These are phyloP conservation scores for Dasypus novemcinctus DNA, from an alignment of 2,113 vertebrate species.

Conservation along the genomic window DNA sequence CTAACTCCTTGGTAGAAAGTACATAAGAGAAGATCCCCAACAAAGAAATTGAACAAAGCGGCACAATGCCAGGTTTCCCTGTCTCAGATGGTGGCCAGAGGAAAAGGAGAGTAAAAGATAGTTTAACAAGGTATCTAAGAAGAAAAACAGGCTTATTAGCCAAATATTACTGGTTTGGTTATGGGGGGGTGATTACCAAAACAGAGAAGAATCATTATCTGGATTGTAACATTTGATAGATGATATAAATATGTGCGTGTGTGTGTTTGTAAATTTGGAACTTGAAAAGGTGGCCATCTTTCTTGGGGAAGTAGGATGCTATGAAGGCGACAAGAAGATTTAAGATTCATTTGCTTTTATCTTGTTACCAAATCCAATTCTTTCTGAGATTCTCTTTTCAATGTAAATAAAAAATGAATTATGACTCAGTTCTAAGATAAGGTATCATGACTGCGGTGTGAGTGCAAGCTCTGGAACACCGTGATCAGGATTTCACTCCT, in stretches of 20 bases:
- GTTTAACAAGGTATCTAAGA: not conserved
- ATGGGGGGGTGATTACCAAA: not conserved
- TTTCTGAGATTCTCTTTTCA: not conserved
- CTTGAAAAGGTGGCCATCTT: not conserved
- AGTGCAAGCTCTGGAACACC: not conserved
- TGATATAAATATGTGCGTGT: not conserved
- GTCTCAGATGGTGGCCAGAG: not conserved
- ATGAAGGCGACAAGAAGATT: not conserved
- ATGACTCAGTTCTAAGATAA: not conserved
- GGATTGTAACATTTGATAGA: not conserved
- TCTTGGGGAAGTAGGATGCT: not conserved
- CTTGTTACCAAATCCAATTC: not conserved
- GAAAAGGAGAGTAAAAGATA: not conserved
- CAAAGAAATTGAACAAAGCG: not conserved
- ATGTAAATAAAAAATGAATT: not conserved
- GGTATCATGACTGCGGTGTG: not conserved
- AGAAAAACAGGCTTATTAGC: not conserved
- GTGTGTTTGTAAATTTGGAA: not conserved
- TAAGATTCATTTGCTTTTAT: not conserved
- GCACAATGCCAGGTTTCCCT: not conserved
- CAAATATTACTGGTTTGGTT: too few species aligned
- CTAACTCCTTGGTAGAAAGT: not conserved
- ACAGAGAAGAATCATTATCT: not conserved
- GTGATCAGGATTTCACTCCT: not conserved
- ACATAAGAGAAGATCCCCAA: not conserved